phyloP scores from a whole-genome alignment of 2,113 vertebrate genomes.

The Microtus montanus region DNA sequence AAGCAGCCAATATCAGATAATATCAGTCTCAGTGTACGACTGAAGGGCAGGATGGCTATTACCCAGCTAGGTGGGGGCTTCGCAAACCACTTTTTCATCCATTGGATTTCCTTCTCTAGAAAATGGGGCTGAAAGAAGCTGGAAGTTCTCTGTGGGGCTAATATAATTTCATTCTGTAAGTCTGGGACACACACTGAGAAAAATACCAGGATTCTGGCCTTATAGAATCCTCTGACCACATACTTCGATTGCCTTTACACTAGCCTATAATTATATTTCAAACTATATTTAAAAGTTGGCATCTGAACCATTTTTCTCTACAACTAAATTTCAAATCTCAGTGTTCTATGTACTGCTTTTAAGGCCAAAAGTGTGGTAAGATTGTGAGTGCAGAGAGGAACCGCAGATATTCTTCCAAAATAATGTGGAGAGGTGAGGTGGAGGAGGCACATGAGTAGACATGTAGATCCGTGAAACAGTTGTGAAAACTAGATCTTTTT shows the following conservation, averaged over 20 bases:
- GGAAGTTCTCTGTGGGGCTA: not conserved
- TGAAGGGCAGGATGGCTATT: constrained; percentile 31
- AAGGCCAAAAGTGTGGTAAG: not conserved
- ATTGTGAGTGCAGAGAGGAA: not conserved
- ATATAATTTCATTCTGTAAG: constrained; percentile 1
- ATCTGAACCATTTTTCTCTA: constrained; percentile 29
- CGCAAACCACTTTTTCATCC: not conserved
- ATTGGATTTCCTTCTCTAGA: not conserved
- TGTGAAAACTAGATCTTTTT: constrained; percentile 11
- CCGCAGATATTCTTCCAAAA: not conserved
- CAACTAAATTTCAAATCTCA: constrained; percentile 38
- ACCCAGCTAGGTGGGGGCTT: not conserved
- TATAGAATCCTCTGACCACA: not conserved
- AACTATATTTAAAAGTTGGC: constrained; percentile 47
- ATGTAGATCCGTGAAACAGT: constrained; percentile 3
- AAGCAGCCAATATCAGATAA: not conserved
- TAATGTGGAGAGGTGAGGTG: not conserved
- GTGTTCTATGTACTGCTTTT: not conserved
- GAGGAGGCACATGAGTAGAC: not conserved
- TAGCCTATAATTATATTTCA: not conserved
- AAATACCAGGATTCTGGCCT: not conserved
- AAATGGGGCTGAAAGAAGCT: constrained; percentile 2
- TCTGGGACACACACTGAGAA: constrained; percentile 1
- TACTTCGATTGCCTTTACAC: constrained; percentile 37
- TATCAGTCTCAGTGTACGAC: constrained; percentile 3